phyloP scores from a whole-genome alignment of 2,797 vertebrate genomes.

The Echiichthys vipera region DNA sequence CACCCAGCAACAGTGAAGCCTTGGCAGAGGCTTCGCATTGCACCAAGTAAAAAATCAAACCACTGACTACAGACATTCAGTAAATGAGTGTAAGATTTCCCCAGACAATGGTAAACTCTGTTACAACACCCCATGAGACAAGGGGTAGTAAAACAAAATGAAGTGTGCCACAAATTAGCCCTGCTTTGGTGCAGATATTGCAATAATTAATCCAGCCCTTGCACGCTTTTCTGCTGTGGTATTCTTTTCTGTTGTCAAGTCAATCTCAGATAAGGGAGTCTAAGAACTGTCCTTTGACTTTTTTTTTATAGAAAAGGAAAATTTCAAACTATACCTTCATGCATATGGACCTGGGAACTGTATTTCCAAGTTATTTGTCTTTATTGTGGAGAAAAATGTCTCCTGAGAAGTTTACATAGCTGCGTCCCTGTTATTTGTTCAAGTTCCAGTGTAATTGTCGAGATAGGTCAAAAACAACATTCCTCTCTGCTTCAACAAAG shows the following conservation, averaged over 20 bases:
- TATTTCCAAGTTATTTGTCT: constrained; percentile 28
- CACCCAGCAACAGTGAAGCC: constrained; percentile 58
- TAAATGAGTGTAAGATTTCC: constrained; percentile 65
- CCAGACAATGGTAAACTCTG: constrained; percentile 66
- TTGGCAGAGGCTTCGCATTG: constrained; percentile 62
- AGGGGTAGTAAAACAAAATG: constrained; percentile 73
- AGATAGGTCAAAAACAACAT: constrained; percentile 64
- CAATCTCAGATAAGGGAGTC: constrained; percentile 38
- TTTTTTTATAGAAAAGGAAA: constrained; percentile 15
- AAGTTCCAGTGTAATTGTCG: constrained; percentile 54
- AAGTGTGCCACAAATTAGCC: constrained; percentile 78
- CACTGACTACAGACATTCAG: constrained; percentile 70
- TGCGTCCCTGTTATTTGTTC: constrained; percentile 54
- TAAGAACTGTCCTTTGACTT: constrained; percentile 21
- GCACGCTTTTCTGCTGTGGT: constrained; percentile 62
- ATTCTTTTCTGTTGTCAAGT: constrained; percentile 52
- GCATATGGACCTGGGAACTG: constrained; percentile 34
- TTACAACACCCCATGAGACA: constrained; percentile 69
- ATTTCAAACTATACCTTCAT: constrained; percentile 29
- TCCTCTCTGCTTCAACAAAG: constrained; percentile 50
- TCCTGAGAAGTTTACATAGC: constrained; percentile 62
- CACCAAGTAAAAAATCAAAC: constrained; percentile 63
- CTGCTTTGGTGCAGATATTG: constrained; percentile 71
- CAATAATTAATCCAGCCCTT: constrained; percentile 71
- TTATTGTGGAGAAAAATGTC: constrained; percentile 43